Percentiles rank a stretch among this genome's conserved stretches.
Conservation (phyloP, 2,797 vertebrate genomes). For the Todus mexicanus region DNA sequence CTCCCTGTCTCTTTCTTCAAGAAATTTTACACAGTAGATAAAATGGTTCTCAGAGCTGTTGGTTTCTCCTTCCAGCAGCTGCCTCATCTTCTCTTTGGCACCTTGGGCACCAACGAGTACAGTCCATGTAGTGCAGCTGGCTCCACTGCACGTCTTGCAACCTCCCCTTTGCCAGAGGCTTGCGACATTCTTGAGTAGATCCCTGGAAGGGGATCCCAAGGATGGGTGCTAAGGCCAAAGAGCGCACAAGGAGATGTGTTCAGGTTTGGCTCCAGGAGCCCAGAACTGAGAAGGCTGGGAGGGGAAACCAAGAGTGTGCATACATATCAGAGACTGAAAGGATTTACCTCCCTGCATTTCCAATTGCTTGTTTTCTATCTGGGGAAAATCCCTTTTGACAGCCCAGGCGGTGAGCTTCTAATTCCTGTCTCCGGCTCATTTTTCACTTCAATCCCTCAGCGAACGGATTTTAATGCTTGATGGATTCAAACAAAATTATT, state of each 20-base stretch:
- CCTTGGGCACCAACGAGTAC: background rate
- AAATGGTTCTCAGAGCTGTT: background rate
- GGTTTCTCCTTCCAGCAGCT: background rate
- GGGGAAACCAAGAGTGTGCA: background rate
- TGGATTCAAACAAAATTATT: conserved; percentile 73
- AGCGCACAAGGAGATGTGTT: background rate
- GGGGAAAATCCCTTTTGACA: conserved; percentile 72
- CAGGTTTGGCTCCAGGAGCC: background rate
- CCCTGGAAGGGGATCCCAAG: background rate
- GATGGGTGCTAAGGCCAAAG: background rate
- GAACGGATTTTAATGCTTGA: conserved; percentile 73
- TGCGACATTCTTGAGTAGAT: background rate
- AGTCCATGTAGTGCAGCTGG: background rate
- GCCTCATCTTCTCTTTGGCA: background rate
- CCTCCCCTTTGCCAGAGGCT: background rate
- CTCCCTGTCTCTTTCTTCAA: background rate
- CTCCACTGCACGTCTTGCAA: background rate
- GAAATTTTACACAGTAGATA: background rate
- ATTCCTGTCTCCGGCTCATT: conserved; percentile 69
- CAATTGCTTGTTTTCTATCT: conserved; percentile 66
- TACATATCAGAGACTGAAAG: conserved; percentile 10
- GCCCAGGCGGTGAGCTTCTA: conserved; percentile 65
- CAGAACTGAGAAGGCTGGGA: background rate
- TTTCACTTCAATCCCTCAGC: conserved; percentile 68
- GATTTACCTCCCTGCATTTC: conserved; percentile 58